phyloP scores from a whole-genome alignment of 2,888 invertebrate species.

The Dysmachus trigonus region DNA sequence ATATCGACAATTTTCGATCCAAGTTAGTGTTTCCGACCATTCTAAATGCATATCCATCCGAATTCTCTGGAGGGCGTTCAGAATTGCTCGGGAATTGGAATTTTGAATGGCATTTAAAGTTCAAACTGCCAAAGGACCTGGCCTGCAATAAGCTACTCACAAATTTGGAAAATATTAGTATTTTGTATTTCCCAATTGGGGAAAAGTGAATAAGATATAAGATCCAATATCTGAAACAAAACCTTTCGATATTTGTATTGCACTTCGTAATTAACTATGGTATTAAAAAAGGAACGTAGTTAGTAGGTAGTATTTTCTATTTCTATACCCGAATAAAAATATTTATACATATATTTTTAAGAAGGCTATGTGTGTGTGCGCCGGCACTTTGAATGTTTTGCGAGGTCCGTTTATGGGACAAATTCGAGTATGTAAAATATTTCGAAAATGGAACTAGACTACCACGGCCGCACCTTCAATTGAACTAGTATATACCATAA shows the following conservation, averaged over 20 bases:
- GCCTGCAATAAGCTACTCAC: neutral
- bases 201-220: neutral
- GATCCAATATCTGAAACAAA: neutral
- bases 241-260: neutral
- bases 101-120: neutral
- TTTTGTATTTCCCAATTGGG: neutral
- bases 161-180: neutral
- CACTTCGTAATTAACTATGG: too few relatives aligned
- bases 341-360: too few relatives aligned
- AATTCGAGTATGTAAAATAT: too few relatives aligned
- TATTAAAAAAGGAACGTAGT: neutral
- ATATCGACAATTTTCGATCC: conserved; percentile 4
- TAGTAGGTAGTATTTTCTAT: too few relatives aligned
- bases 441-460: too few relatives aligned
- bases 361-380: too few relatives aligned
- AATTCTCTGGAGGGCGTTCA: neutral
- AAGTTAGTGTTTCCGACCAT: conserved; percentile 9
- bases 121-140: neutral
- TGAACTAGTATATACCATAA: too few relatives aligned
- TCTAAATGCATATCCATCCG: neutral
- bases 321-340: too few relatives aligned
- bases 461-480: too few relatives aligned
- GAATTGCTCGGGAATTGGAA: neutral
- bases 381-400: too few relatives aligned
- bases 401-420: too few relatives aligned